Conservation (phyloP, 2,113 vertebrate genomes). For the Amblyornis subalaris region DNA sequence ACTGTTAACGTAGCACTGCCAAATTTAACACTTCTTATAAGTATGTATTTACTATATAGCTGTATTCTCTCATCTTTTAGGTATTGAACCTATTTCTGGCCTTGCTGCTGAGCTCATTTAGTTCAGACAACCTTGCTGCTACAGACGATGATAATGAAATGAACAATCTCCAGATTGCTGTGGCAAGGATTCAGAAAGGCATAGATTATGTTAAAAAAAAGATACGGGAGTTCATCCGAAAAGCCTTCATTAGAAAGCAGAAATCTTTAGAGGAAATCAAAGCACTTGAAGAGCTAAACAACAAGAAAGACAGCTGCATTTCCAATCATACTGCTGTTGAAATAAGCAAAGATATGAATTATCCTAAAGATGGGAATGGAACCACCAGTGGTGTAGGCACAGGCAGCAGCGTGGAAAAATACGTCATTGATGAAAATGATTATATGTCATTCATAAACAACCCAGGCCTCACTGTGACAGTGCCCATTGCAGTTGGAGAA, state of each 20-base stretch:
- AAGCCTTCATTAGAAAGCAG: conserved; percentile 73
- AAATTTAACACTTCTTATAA: not conserved
- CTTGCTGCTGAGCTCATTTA: conserved; percentile 95
- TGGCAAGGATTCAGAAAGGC: conserved; percentile 86
- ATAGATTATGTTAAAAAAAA: conserved; percentile 77
- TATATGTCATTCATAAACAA: conserved; percentile 94
- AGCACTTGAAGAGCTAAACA: conserved; percentile 82
- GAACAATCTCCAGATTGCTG: conserved; percentile 92
- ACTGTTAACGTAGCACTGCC: not conserved
- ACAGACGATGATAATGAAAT: conserved; percentile 86
- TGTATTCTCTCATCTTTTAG: conserved; percentile 69
- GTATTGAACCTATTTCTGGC: conserved; percentile 97
- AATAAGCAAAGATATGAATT: conserved; percentile 83
- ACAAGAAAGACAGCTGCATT: conserved; percentile 84
- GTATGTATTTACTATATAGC: not conserved
- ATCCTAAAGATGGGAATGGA: conserved; percentile 83
- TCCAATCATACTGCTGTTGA: conserved; percentile 85
- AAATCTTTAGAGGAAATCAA: conserved; percentile 79
- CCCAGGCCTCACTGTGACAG: conserved; percentile 86
- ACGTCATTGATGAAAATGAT: conserved; percentile 79
- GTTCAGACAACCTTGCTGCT: conserved; percentile 90
- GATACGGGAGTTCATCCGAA: conserved; percentile 75
- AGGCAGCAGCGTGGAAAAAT: conserved; percentile 86
- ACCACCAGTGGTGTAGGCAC: conserved; percentile 86
- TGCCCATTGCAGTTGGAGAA: conserved; percentile 92